phyloP scores from a whole-genome alignment of 2,888 invertebrate genomes.

The Cheilosia scutellata region DNA sequence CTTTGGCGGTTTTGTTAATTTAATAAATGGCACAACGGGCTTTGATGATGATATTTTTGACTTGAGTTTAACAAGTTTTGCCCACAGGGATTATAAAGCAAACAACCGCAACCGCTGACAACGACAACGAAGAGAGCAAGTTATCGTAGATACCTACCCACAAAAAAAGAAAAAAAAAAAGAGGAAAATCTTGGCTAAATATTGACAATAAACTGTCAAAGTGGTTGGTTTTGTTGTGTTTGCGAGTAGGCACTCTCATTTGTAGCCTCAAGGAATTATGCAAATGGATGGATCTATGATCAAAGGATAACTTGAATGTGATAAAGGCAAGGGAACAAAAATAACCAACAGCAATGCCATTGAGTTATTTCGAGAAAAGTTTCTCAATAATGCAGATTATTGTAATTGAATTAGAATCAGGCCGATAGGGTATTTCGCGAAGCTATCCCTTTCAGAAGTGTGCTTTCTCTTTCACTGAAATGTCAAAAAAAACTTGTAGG shows the following conservation, averaged over 20 bases:
- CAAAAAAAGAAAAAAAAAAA: background rate
- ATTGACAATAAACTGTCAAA: slow-evolving; percentile 40
- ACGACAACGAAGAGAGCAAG: slow-evolving; percentile 9
- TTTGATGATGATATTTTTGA: slow-evolving; percentile 73
- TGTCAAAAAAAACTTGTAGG: too few relatives aligned
- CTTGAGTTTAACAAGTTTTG: slow-evolving; percentile 69
- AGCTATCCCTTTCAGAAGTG: too few relatives aligned
- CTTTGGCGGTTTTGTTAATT: slow-evolving; percentile 68
- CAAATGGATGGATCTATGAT: slow-evolving; percentile 24
- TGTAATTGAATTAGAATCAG: too few relatives aligned
- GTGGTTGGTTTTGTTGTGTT: background rate
- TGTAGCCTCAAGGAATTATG: slow-evolving; percentile 36
- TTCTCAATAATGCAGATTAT: slow-evolving; percentile 12
- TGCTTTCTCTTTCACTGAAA: too few relatives aligned
- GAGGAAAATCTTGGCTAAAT: slow-evolving; percentile 24
- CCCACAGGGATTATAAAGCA: slow-evolving; percentile 54
- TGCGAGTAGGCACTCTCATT: background rate
- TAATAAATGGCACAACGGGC: slow-evolving; percentile 65
- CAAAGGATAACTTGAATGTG: slow-evolving; percentile 37
- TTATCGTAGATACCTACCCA: slow-evolving; percentile 6
- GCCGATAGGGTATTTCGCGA: too few relatives aligned
- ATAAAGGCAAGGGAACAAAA: slow-evolving; percentile 6
- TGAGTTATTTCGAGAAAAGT: background rate
- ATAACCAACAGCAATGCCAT: slow-evolving; percentile 4
- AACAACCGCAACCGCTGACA: slow-evolving; percentile 35